Evolutionary conservation across 2,888 invertebrate genomes (phyloP).

Genomic region (Pemphredon lugubris): DNA sequence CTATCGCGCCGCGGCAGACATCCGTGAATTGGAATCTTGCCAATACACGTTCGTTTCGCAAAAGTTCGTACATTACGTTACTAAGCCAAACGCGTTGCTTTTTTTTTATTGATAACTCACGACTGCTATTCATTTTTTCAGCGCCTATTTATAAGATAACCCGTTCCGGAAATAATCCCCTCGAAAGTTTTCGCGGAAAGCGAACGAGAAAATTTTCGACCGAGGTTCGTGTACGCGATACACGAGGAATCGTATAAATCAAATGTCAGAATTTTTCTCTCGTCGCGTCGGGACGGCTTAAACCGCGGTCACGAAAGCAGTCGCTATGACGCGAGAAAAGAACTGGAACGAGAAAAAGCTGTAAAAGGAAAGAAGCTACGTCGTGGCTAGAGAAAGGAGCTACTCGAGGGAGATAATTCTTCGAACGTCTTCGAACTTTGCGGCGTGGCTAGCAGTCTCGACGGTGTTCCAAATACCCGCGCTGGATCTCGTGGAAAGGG

Average conservation of each 20-base stretch:
- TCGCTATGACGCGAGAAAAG: conserved; percentile 9
- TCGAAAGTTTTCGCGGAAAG: conserved; percentile 10
- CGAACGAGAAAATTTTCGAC: conserved; percentile 27
- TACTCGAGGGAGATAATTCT: conserved; percentile 11
- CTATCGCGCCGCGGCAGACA: too few species aligned
- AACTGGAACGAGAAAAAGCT: conserved; percentile 18
- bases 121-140: too few species aligned
- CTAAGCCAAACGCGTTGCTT: too few species aligned
- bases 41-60: too few species aligned
- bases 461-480: conserved; percentile 22
- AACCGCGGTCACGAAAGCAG: conserved; percentile 13
- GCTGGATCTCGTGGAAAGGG: conserved; percentile 1
- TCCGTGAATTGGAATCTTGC: too few species aligned
- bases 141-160: too few species aligned
- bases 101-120: too few species aligned
- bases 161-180: too few species aligned
- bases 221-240: conserved; percentile 14
- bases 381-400: too few species aligned
- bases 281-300: not conserved
- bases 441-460: not conserved
- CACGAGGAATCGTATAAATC: conserved; percentile 39
- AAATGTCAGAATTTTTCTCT: conserved; percentile 30
- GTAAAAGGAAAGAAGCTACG: conserved; percentile 12
- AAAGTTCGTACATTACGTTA: too few species aligned
- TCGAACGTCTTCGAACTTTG: conserved; percentile 4